These are phyloP conservation scores for Lagopus muta DNA, from an alignment of 2,113 vertebrate genomes.

Conservation along the genomic window DNA sequence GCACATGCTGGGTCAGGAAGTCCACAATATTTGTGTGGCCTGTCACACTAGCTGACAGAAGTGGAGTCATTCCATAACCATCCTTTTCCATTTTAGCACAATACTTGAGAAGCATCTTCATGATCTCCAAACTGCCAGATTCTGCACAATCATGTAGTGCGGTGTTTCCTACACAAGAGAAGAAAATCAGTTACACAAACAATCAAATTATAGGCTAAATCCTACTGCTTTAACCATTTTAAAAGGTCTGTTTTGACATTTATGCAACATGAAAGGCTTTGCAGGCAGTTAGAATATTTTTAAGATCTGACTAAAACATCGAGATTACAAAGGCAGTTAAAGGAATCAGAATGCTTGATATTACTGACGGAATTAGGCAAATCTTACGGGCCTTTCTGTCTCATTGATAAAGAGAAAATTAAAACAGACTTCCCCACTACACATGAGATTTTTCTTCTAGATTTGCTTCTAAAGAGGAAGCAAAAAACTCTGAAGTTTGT, in stretches of 20 bases:
- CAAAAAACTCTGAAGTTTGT: not conserved
- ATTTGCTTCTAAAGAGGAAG: not conserved
- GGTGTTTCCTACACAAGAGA: constrained; percentile 87
- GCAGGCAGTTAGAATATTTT: not conserved
- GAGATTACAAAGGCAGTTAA: not conserved
- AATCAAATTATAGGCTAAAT: not conserved
- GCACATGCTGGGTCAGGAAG: constrained; percentile 90
- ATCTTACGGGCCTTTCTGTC: not conserved
- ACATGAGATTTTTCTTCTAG: not conserved
- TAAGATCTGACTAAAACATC: not conserved
- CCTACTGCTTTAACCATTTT: not conserved
- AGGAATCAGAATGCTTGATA: not conserved
- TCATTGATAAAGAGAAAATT: not conserved
- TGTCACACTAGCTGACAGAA: constrained; percentile 96
- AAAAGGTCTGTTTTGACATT: not conserved
- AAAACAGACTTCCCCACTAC: not conserved
- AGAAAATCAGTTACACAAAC: not conserved
- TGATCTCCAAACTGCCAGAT: constrained; percentile 98
- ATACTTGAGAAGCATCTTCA: constrained; percentile 97
- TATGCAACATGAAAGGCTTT: not conserved
- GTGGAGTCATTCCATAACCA: constrained; percentile 96
- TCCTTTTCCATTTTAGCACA: constrained; percentile 97
- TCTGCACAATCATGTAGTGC: constrained; percentile 97
- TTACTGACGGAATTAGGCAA: not conserved
- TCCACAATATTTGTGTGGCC: constrained; percentile 98